Conservation (phyloP, 2,888 invertebrate genomes). For the Drosophila buzzatii region DNA sequence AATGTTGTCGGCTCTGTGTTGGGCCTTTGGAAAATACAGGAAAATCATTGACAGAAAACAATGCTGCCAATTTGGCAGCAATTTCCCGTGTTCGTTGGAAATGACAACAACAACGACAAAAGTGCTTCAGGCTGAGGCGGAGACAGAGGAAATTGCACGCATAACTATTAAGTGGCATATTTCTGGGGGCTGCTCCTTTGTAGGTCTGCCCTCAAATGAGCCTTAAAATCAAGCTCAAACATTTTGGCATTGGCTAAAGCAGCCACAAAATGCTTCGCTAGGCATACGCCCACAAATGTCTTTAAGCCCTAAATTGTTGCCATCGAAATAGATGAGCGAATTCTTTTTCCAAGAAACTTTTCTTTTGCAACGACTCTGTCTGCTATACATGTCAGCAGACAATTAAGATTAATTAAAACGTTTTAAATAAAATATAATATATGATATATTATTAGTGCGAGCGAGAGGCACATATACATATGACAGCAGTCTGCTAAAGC, state of each 20-base stretch:
- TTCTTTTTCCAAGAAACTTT: background rate
- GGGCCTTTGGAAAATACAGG: conserved; percentile 1
- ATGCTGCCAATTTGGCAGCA: conserved; percentile 77
- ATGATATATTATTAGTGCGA: background rate
- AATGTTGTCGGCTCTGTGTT: conserved; percentile 1
- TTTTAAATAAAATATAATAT: background rate
- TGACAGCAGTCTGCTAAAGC: conserved; percentile 2
- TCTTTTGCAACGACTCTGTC: background rate
- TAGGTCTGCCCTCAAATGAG: conserved; percentile 55
- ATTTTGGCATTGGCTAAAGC: background rate
- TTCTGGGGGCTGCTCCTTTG: conserved; percentile 33
- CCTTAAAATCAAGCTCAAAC: conserved; percentile 51
- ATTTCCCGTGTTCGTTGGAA: conserved; percentile 64
- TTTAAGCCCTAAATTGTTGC: conserved; percentile 30
- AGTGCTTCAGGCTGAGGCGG: conserved; percentile 44
- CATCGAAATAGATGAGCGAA: background rate
- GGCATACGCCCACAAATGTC: conserved; percentile 17
- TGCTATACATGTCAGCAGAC: background rate
- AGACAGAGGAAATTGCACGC: conserved; percentile 74
- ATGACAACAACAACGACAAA: conserved; percentile 32
- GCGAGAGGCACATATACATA: background rate
- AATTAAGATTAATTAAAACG: conserved; percentile 1
- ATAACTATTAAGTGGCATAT: conserved; percentile 79
- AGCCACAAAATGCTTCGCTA: conserved; percentile 21
- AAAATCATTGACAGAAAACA: conserved; percentile 77